Evolutionary conservation across 1,140 invertebrate species (phyloP).

Genomic region (Bombyx mori): ASM3026992v2 NC_085111.1:3212501-3213000

Average conservation of each 20-base stretch:
- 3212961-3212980: no score
- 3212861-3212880: no score
- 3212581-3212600: neutral
- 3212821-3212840: no score
- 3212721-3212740: constrained; percentile 19
- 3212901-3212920: no score
- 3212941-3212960: no score
- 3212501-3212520: no score
- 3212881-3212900: no score
- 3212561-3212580: constrained; percentile 5
- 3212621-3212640: constrained; percentile 2
- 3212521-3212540: no score
- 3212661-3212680: constrained; percentile 7
- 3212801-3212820: constrained; percentile 13
- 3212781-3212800: constrained; percentile 11
- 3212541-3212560: no score
- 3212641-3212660: constrained; percentile 8
- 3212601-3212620: neutral
- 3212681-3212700: constrained; percentile 18
- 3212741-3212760: constrained; percentile 25
- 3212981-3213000: no score
- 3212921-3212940: no score
- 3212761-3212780: constrained; percentile 39
- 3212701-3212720: constrained; percentile 40
- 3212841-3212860: no score